Base-by-base conservation (phyloP, 2,888 invertebrate genomes). In the Globia sparganii region DNA sequence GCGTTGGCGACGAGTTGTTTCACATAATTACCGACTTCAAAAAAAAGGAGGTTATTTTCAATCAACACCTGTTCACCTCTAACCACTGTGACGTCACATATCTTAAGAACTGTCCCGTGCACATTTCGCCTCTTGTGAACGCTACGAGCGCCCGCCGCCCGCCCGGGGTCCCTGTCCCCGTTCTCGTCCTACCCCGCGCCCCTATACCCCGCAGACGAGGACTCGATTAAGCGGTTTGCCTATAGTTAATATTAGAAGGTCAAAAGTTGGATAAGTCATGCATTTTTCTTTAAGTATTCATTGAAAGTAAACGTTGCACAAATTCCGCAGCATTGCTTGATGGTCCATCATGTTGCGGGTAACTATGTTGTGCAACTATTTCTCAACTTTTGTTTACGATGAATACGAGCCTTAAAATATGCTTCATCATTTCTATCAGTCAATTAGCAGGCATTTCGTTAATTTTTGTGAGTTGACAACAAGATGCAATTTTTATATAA, bases 381-480 rank as follows among this genome's bases (percentile, higher is more conserved):
- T 15, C 21, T 40, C 69, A 13, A 69, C 61, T 15, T 28, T 25
- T 28, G 21, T 34, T 59, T 34, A 34, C 34, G 4, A 61, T 34
- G 21, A 61, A 61, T 25, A 61, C 34, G 61, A 25, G 11, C 21
- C 34, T 34, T 59, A 31, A 34, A 68, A 11, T n/a, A 40, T n/a
- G n/a, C 18, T 64, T 56, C 15, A 28, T 43, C 1, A 71, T 11
- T 43, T 75, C 28, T 9, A 46, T 62, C 25, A 62, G 31, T 58
- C 11, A 43, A 75, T 81, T 81, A 81, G 46, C 67, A 13, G 66
- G 15, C 13, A 46, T 61, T 34, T 56, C 0, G 4, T 46, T 34
- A n/a, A 18, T 59, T 34, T 49, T 28, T 37, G 28, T 53, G 15
- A 53, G 34, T 68, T 31, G 11, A 40, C 25, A 67, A 15, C 15